Conservation (phyloP, 2,797 vertebrate species). For the Gymnothorax reevesii region DNA sequence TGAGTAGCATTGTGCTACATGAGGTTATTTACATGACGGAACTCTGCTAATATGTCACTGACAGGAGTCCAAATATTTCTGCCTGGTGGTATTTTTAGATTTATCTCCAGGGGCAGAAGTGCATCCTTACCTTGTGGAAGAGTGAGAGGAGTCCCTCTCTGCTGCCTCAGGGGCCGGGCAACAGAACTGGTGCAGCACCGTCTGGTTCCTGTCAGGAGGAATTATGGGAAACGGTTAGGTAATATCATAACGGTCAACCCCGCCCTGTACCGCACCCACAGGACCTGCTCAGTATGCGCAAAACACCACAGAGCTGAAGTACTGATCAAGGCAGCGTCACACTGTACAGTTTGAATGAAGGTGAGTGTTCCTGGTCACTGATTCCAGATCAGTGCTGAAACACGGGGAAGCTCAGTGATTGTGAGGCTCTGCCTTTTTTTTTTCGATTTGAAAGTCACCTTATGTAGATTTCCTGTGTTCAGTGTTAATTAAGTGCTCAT, state of each 20-base stretch:
- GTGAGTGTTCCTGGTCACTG: too few relatives aligned
- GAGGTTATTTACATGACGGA: too few relatives aligned
- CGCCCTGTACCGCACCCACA: neutral
- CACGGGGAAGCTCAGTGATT: neutral
- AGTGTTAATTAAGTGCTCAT: neutral
- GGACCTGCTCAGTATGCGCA: too few relatives aligned
- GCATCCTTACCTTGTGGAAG: constrained; percentile 77
- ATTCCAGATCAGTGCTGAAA: too few relatives aligned
- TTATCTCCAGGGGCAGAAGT: constrained; percentile 30
- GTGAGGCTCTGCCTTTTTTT: neutral
- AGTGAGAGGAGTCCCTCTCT: constrained; percentile 85
- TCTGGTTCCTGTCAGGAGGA: constrained; percentile 84
- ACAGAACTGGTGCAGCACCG: constrained; percentile 97
- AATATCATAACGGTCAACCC: neutral
- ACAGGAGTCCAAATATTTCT: too few relatives aligned
- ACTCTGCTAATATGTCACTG: too few relatives aligned
- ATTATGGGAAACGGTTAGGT: neutral
- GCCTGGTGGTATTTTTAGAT: too few relatives aligned
- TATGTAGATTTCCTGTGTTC: neutral
- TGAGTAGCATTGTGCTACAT: too few relatives aligned
- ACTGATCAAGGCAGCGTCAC: too few relatives aligned
- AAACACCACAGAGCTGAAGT: too few relatives aligned
- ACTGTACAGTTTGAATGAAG: too few relatives aligned
- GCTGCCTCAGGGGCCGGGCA: constrained; percentile 90
- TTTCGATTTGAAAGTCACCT: neutral